phyloP scores from a whole-genome alignment of 2,113 vertebrate species.

The Prinia subflava region DNA sequence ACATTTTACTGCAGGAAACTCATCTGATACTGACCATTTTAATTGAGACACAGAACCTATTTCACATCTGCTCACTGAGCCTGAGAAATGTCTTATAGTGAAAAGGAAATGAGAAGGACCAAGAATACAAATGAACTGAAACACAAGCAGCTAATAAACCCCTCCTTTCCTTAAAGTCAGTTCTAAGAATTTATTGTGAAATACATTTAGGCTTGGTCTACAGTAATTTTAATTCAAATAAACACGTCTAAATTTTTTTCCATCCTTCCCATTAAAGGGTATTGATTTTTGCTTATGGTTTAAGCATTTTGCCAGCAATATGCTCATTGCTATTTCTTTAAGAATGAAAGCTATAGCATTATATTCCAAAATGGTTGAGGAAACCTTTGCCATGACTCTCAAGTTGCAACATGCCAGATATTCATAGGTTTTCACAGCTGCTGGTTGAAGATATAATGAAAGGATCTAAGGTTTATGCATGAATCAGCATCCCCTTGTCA shows the following conservation, averaged over 20 bases:
- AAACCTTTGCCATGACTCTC: not conserved
- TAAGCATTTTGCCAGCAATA: not conserved
- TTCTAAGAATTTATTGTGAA: not conserved
- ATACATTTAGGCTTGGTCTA: not conserved
- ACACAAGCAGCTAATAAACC: not conserved
- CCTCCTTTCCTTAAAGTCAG: not conserved
- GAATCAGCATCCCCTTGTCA: constrained; percentile 69
- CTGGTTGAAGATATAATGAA: constrained; percentile 7
- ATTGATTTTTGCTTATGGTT: not conserved
- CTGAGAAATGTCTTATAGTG: not conserved
- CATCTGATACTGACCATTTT: not conserved
- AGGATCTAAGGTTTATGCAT: constrained; percentile 54
- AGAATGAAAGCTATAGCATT: not conserved
- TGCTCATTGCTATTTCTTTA: not conserved
- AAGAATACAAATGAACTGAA: not conserved
- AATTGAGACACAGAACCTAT: not conserved
- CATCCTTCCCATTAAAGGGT: not conserved
- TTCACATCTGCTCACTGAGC: not conserved
- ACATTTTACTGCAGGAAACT: not conserved
- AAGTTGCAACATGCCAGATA: not conserved
- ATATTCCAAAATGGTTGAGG: not conserved
- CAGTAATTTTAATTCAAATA: not conserved
- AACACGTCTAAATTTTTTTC: not conserved
- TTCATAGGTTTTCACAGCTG: constrained; percentile 7
- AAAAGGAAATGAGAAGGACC: not conserved